phyloP scores from a whole-genome alignment of 2,888 invertebrate genomes.

The Xylophagus ater region DNA sequence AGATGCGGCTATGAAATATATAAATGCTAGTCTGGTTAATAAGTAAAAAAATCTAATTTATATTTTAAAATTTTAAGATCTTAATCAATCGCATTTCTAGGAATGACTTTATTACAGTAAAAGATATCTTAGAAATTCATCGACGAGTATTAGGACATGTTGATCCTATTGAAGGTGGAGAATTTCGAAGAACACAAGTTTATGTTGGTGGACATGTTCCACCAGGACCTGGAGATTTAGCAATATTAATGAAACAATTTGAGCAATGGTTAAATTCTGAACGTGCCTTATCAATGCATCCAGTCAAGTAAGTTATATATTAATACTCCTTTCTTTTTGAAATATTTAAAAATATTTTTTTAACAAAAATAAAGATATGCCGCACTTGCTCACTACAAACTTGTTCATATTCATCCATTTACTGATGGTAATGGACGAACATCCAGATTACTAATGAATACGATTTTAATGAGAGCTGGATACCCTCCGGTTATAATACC shows the following conservation, averaged over 20 bases:
- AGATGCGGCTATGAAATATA: constrained; percentile 89
- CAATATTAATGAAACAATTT: constrained; percentile 73
- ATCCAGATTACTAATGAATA: constrained; percentile 89
- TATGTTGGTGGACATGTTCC: constrained; percentile 94
- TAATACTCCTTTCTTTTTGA: background rate
- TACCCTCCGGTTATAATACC: constrained; percentile 92
- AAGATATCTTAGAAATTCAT: constrained; percentile 88
- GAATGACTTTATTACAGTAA: constrained; percentile 64
- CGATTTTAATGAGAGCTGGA: constrained; percentile 87
- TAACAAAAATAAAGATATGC: constrained; percentile 55
- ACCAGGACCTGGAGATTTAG: constrained; percentile 73
- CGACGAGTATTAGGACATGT: constrained; percentile 87
- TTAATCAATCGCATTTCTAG: constrained; percentile 38
- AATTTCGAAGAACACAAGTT: constrained; percentile 79
- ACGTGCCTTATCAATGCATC: constrained; percentile 73
- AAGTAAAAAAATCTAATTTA: constrained; percentile 38
- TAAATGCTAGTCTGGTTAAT: constrained; percentile 68
- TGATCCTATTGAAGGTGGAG: constrained; percentile 84
- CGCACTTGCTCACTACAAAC: constrained; percentile 90
- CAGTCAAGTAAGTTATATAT: constrained; percentile 56
- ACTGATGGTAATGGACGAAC: constrained; percentile 95
- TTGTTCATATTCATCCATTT: constrained; percentile 96
- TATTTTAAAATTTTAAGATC: background rate
- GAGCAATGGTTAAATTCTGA: constrained; percentile 90
- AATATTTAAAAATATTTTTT: background rate